Conservation (phyloP, 64 coral and sea anemone species). For the Montipora cactus region DNA sequence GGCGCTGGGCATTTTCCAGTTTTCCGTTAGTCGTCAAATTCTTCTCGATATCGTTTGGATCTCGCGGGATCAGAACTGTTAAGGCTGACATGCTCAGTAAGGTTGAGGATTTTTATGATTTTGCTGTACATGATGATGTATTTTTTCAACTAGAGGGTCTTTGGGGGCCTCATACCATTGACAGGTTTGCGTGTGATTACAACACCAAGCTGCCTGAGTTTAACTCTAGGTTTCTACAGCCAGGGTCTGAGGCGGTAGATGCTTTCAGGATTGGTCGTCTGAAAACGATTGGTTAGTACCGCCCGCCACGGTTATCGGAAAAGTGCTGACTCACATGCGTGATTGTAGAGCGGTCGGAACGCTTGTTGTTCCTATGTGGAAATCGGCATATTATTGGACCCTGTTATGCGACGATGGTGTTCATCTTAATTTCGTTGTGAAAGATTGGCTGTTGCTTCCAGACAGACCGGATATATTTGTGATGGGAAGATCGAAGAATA, state of each 20-base stretch:
- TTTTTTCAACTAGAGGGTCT: background rate
- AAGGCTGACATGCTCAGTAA: background rate
- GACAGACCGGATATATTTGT: no score
- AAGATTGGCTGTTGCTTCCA: background rate
- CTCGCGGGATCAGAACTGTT: background rate
- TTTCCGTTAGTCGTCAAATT: no score
- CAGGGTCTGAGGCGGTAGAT: slow-evolving; percentile 9
- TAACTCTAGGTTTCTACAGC: slow-evolving; percentile 51
- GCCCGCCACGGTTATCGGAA: no score
- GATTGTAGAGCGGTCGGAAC: slow-evolving; percentile 44
- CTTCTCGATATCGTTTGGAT: no score
- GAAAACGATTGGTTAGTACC: background rate
- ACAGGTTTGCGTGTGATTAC: slow-evolving; percentile 62
- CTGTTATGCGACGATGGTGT: no score
- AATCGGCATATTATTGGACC: no score
- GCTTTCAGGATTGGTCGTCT: slow-evolving; percentile 48
- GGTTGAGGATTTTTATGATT: background rate
- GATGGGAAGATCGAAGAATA: no score
- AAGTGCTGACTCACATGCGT: background rate
- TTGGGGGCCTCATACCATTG: background rate
- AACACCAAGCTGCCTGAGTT: slow-evolving; percentile 37
- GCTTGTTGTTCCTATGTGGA: background rate
- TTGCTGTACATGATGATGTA: background rate
- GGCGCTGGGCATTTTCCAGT: no score
- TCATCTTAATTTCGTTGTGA: background rate